phyloP scores from a whole-genome alignment of 2,888 invertebrate genomes.

The Cheilosia soror region DNA sequence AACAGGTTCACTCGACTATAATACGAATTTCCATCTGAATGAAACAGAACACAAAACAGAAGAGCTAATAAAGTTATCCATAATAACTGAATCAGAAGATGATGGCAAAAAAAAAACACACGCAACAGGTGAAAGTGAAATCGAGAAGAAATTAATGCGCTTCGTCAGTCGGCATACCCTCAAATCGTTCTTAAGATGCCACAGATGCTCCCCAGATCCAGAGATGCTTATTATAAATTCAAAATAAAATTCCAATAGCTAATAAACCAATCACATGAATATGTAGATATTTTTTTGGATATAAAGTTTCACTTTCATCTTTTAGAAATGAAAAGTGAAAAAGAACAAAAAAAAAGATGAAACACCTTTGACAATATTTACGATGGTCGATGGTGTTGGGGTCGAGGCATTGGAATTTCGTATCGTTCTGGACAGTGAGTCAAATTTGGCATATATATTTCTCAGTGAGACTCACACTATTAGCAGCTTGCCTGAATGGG shows the following conservation, averaged over 20 bases:
- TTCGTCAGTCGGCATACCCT: conserved; percentile 20
- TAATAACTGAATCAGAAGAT: conserved; percentile 53
- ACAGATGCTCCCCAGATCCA: conserved; percentile 10
- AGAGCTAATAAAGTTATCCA: conserved; percentile 49
- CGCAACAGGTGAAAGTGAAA: conserved; percentile 69
- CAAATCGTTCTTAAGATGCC: conserved; percentile 44
- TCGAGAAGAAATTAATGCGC: conserved; percentile 50
- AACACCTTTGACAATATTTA: conserved; percentile 10
- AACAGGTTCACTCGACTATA: conserved; percentile 42
- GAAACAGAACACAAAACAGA: conserved; percentile 55
- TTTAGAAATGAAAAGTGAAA: conserved; percentile 71
- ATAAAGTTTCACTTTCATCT: conserved; percentile 67
- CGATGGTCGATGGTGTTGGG: conserved; percentile 4
- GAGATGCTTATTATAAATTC: conserved; percentile 49
- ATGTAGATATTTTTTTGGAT: conserved; percentile 50
- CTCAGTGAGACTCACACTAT: conserved; percentile 24
- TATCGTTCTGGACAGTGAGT: conserved; percentile 8
- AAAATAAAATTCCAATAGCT: conserved; percentile 42
- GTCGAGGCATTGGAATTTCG: conserved; percentile 53
- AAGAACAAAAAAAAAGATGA: conserved; percentile 6
- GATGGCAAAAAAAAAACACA: conserved; percentile 32
- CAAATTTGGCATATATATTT: conserved; percentile 19
- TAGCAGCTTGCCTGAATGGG: conserved; percentile 29
- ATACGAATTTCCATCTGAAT: conserved; percentile 36
- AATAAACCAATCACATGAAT: conserved; percentile 46